phyloP scores from a whole-genome alignment of 2,113 vertebrate genomes.

The Cheilinus undulatus region DNA sequence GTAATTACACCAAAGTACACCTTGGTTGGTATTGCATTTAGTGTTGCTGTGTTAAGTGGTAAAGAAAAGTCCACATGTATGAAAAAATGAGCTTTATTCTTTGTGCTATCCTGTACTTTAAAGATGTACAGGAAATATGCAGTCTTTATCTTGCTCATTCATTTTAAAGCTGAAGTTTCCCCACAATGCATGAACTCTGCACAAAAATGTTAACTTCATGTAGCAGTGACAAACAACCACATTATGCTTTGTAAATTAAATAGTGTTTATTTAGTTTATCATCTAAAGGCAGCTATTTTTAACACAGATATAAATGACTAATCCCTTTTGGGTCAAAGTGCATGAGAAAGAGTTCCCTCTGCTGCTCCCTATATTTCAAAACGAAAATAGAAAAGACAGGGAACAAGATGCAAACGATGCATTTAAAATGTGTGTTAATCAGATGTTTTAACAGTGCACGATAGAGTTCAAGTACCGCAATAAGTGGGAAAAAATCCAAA shows the following conservation, averaged over 20 bases:
- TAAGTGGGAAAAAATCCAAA: background rate
- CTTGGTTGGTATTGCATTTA: background rate
- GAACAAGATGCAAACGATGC: background rate
- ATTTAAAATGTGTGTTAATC: background rate
- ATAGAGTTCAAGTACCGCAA: background rate
- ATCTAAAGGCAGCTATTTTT: background rate
- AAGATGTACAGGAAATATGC: no score
- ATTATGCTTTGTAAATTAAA: conserved; percentile 3
- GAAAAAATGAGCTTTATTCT: background rate
- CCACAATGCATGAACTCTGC: no score
- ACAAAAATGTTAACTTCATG: no score
- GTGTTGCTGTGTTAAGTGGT: no score
- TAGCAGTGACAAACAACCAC: no score
- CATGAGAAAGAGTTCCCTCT: conserved; percentile 1
- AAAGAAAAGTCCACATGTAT: no score
- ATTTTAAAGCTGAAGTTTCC: no score
- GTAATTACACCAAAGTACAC: conserved; percentile 1
- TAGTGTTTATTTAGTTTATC: conserved; percentile 12
- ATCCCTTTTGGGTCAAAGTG: conserved; percentile 40
- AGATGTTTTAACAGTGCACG: no score
- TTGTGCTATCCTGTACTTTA: no score
- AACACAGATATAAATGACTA: conserved; percentile 6
- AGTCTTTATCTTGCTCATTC: no score
- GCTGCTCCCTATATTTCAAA: background rate
- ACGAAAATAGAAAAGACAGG: background rate